Base-by-base conservation (phyloP, 2,888 invertebrate species). In the Dryococelus australis region DNA sequence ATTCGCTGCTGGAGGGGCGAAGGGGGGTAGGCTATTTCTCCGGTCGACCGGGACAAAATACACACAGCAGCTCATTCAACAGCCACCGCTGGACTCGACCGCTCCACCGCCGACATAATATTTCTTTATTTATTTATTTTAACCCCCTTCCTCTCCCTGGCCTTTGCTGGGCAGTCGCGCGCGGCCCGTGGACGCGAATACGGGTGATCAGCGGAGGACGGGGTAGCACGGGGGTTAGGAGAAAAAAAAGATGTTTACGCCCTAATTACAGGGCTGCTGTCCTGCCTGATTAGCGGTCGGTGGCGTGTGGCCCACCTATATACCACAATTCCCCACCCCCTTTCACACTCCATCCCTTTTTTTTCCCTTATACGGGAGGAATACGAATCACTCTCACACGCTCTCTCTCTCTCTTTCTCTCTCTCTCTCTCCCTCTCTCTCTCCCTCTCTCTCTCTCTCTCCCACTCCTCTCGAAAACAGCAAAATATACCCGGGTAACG, bases 31-130 rank as follows among this genome's bases (percentile, higher is more conserved):
- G 20, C 13, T 65, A 35, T 65, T 65, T 65, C 65, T 65, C 65
- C 65, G 65, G 65, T 65, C 65, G 65, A 65, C 65, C 65, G 65
- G 65, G 65, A 65, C 65, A 65, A 65, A 65, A 65, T 65, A 65
- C 65, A 65, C 6, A 65, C 24, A 65, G 65, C 20, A n/a, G 65
- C 65, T 65, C 65, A 65, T 65, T 65, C 65, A 65, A 20, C 65
- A 65, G 65, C 65, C 65, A 65, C n/a, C n/a, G 65, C n/a, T 6
- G 65, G 65, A 65, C 65, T 24, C 65, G 65, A 65, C 65, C 16
- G 65, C 65, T 35, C 35, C 65, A 16, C n/a, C 65, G 65, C 65
- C 65, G 65, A 65, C 20, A 65, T 65, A 65, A 65, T n/a, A n/a
- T 65, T n/a, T 65, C 65, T 65, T 65, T 65, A 65, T 65, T 20